Base-by-base conservation (phyloP, 2,888 invertebrate genomes). In the Drosophila differens region DNA sequence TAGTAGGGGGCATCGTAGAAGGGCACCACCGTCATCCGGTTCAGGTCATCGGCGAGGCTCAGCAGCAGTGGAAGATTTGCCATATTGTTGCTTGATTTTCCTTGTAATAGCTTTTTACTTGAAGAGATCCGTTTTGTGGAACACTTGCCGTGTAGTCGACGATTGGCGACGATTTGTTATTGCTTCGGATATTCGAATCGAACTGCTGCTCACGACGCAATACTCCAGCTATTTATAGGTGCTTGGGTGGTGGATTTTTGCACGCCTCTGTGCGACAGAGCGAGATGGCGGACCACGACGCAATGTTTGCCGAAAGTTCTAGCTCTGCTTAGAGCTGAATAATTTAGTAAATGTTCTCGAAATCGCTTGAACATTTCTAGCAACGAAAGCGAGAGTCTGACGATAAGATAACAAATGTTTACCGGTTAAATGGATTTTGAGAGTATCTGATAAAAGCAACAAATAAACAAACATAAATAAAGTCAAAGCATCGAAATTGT, bases 11-110 rank as follows among this genome's bases (percentile, higher is more conserved):
- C 12, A 22, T 85, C 83, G 19, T 87, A 85, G 53, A 66, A 82
- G 5, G 87, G 90, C 37, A 79, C 64, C 88, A 89, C 52, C 1
- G 83, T 76, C 22, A 91, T 52, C 12, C 79, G 81, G 41, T 80
- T 72, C 33, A 91, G 64, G 19, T 92, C 91, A 28, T 91, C 85
- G 37, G 86, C 81, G 28, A 92, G 77, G 62, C 81, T 87, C 58
- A 92, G 39, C 4, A 91, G 49, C 7, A 90, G 22, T 74, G 91
- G 90, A 58, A 91, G 77, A 52, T 70, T 78, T 44, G 91, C 75
- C 91, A 91, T 91, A 7, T 65, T 63, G 5, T 53, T n/a, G 16
- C 19, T 62, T 41, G 14, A 55, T 32, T 37, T 61, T 28, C 37
- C 7, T 47, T 37, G 7, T 9, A 30, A 22, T 10, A 16, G 10